Base-by-base conservation (phyloP, 2,113 vertebrate genomes). In the Sitta europaea region DNA sequence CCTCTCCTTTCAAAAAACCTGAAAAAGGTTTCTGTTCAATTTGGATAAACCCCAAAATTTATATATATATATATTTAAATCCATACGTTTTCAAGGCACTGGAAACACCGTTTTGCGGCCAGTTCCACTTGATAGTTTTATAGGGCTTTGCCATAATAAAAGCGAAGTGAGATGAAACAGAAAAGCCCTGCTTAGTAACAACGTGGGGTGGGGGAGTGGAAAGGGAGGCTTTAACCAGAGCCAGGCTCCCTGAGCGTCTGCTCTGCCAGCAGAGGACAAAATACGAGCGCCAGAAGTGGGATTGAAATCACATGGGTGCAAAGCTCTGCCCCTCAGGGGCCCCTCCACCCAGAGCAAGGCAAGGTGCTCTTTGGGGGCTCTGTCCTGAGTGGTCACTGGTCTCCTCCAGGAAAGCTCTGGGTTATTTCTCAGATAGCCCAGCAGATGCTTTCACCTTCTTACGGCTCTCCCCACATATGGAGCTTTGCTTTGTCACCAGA, bases 81-180 rank as follows among this genome's bases (percentile, higher is more conserved):
- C 58, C 9, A 6, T 86, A 47, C 29, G 5, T 94, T 95, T 90
- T 70, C 86, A 95, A 94, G 86, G 86, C 86, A 71, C 67, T 97
- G 96, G 94, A 97, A 97, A 96, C 67, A 58, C 63, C 21, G 17
- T 58, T 92, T 96, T 97, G 90, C 51, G 40, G 96, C 96, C 94
- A 97, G 94, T 90, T 92, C 75, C 77, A 50, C 91, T 97, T 92
- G 94, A 97, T 96, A 88, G 96, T 93, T 97, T 97, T 97, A 97
- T 95, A 93, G 92, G 75, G 75, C 92, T 95, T 95, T 96, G 79
- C 95, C 82, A 67, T 96, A 95, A 96, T 97, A 96, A 97, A 97
- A 96, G 86, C 2, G 0, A 93, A 95, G 94, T 96, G 94, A 97
- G 86, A 97, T 22, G 82, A 96, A 97, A 96, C 95, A 96, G 94